Evolutionary conservation across 2,797 vertebrate species (phyloP).

Genomic region (Clarias pachynema): DNA sequence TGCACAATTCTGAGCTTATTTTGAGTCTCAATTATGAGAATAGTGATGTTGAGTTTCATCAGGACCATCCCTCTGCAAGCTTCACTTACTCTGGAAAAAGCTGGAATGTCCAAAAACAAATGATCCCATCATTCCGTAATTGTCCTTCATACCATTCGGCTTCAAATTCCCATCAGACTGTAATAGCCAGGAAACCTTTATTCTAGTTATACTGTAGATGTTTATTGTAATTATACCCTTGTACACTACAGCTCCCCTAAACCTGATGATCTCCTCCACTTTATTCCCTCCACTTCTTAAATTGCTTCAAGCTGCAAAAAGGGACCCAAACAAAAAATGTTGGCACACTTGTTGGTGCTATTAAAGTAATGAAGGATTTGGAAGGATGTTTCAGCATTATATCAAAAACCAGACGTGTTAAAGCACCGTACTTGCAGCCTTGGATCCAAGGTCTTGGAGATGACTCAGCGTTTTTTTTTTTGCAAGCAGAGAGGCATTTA

Average conservation of each 20-base stretch:
- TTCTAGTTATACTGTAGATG: neutral
- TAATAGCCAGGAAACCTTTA: neutral
- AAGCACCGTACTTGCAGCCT: slow-evolving; percentile 13
- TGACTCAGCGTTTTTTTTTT: slow-evolving; percentile 30
- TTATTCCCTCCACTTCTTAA: neutral
- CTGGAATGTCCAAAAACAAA: neutral
- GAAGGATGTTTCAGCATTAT: slow-evolving; percentile 19
- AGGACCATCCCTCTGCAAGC: neutral
- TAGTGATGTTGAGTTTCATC: neutral
- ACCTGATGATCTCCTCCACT: neutral
- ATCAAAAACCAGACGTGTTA: slow-evolving; percentile 26
- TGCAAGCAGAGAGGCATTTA: neutral
- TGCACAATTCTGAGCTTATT: neutral
- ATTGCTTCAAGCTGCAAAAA: slow-evolving; percentile 19
- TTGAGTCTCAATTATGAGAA: neutral
- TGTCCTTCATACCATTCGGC: neutral
- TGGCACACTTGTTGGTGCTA: neutral
- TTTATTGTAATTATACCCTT: neutral
- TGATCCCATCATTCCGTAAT: neutral
- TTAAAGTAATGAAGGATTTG: slow-evolving; percentile 37
- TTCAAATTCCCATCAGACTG: neutral
- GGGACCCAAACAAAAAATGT: neutral
- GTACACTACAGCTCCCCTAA: neutral
- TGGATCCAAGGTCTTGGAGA: slow-evolving; percentile 1
- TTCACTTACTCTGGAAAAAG: neutral